Evolutionary conservation across 1,140 invertebrate species (phyloP).

Genomic region (Drosophila parabipectinata): DNA sequence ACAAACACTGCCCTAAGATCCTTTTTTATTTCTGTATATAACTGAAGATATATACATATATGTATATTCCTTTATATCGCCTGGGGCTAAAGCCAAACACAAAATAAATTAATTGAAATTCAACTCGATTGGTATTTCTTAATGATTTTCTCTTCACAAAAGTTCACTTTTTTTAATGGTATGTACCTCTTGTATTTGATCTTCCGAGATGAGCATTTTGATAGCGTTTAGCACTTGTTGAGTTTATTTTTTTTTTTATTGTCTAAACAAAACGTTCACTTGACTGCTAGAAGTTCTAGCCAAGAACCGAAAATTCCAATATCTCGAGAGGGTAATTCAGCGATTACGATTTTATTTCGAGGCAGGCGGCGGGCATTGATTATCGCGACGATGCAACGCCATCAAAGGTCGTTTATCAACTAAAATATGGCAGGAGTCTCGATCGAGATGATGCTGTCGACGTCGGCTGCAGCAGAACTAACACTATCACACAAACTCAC

Average conservation of each 20-base stretch:
- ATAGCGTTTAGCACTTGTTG: constrained; percentile 31
- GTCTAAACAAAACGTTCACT: not conserved
- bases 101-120: constrained; percentile 71
- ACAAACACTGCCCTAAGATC: not conserved
- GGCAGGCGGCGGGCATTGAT: constrained; percentile 48
- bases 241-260: not conserved
- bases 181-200: constrained; percentile 81
- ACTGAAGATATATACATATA: constrained; percentile 1
- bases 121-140: constrained; percentile 44
- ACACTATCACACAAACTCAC: constrained; percentile 12
- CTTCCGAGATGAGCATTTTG: constrained; percentile 78
- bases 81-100: constrained; percentile 28
- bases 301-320: constrained; percentile 5
- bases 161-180: not conserved
- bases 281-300: not conserved
- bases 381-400: constrained; percentile 81
- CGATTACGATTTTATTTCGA: constrained; percentile 21
- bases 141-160: constrained; percentile 22
- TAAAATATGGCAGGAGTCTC: constrained; percentile 73
- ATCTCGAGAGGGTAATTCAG: too few species aligned
- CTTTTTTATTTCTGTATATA: constrained; percentile 8
- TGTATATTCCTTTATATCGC: constrained; percentile 20
- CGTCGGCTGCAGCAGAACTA: constrained; percentile 35
- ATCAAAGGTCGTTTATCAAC: constrained; percentile 84
- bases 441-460: constrained; percentile 30